These are phyloP conservation scores for Zhengitettix transpicula DNA, from an alignment of 2,888 invertebrate genomes.

Conservation along the genomic window DNA sequence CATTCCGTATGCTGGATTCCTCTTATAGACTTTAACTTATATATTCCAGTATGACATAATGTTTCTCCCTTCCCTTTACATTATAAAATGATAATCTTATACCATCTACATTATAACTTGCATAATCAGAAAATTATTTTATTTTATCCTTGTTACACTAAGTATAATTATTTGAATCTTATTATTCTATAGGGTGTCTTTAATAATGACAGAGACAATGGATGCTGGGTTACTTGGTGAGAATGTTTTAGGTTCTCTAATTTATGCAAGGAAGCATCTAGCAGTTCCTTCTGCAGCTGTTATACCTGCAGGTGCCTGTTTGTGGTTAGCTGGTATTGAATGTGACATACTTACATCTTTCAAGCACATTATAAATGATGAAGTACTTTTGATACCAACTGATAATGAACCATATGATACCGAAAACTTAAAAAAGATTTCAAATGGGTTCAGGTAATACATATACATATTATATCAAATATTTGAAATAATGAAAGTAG, in stretches of 20 bases:
- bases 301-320: slow-evolving; percentile 41
- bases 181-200: slow-evolving; percentile 27
- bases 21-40: no score
- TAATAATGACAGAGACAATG: slow-evolving; percentile 62
- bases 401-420: slow-evolving; percentile 47
- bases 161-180: no score
- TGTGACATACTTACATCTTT: slow-evolving; percentile 27
- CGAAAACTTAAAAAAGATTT: slow-evolving; percentile 40
- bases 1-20: no score
- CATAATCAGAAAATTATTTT: no score
- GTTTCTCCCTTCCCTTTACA: no score
- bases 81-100: no score
- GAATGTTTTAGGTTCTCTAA: slow-evolving; percentile 43
- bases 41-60: no score
- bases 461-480: not conserved
- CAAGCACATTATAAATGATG: not conserved
- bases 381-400: slow-evolving; percentile 14
- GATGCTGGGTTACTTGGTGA: slow-evolving; percentile 70
- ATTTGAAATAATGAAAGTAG: no score
- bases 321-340: slow-evolving; percentile 46
- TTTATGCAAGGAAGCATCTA: slow-evolving; percentile 50
- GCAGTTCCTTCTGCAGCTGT: slow-evolving; percentile 33
- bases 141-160: no score
- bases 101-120: no score
- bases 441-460: slow-evolving; percentile 25